Evolutionary conservation across 2,888 invertebrate species (phyloP), one percentile per base, ranked within the genome.

Genomic region (Diachrysia chrysitis): DNA sequence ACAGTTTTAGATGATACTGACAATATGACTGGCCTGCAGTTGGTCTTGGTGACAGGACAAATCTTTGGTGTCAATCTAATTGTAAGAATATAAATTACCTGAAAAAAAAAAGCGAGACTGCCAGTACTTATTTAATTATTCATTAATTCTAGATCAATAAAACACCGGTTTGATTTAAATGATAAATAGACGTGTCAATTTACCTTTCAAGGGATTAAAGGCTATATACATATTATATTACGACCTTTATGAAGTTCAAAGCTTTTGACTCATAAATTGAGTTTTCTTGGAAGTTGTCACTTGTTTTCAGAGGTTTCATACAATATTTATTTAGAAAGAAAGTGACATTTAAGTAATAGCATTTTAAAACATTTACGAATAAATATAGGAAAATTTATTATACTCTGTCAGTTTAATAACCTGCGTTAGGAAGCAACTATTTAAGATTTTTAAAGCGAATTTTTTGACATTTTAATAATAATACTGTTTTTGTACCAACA

Each of bases 241-340:
- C 9, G 58, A 17, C 46, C 58, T 58, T 48, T 29, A 17, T 17
- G 23, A 61, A n/a, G 7, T 21, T 32, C 29, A 51, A 51, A 51
- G 51, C 35, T 37, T 60, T 21, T 32, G 16, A 53, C 23, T n/a
- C 14, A 35, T 51, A 51, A 21, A 53, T 53, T 61, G 23, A 17
- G 17, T 54, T 37, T 53, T 61, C 37, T n/a, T 5, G 37, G 37
- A 61, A 55, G 25, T 35, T 42, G 3, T 21, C 17, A 9, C 29
- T 35, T 29, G 53, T 63, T 54, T 63, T 65, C 25, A n/a, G 7
- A 32, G 17, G 3, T n/a, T 1, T 25, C 21, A 57, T 60, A 57
- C 35, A 63, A 53, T 71, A 76, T 63, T 66, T 66, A 76, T 61
- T 42, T 63, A 42, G 65, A 59, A 42, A 37, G 16, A 17, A 69